phyloP scores from a whole-genome alignment of 2,113 vertebrate species.

The Periophthalmus modestus region DNA sequence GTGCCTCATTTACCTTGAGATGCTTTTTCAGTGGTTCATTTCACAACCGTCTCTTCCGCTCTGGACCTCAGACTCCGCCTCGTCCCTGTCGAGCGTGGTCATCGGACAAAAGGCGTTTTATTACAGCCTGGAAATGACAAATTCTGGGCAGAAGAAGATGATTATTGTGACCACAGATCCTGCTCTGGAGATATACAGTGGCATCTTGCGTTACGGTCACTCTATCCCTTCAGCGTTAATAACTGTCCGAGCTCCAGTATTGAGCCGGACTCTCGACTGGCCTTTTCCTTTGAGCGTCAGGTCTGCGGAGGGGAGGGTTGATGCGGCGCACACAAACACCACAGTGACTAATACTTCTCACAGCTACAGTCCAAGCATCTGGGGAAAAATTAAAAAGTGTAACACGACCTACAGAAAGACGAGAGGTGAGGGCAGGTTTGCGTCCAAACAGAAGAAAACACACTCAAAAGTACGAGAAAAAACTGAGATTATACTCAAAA shows the following conservation, averaged over 20 bases:
- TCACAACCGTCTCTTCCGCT: slow-evolving; percentile 32
- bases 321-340: slow-evolving; percentile 23
- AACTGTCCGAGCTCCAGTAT: slow-evolving; percentile 34
- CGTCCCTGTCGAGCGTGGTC: slow-evolving; percentile 48
- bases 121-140: slow-evolving; percentile 44
- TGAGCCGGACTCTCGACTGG: slow-evolving; percentile 23
- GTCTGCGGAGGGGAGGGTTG: slow-evolving; percentile 21
- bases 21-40: slow-evolving; percentile 40
- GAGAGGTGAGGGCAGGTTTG: background rate
- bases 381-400: slow-evolving; percentile 2
- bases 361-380: slow-evolving; percentile 11
- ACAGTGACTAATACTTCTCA: slow-evolving; percentile 34
- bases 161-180: slow-evolving; percentile 54
- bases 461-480: background rate
- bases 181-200: slow-evolving; percentile 52
- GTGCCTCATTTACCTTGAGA: slow-evolving; percentile 45
- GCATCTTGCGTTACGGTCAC: slow-evolving; percentile 63
- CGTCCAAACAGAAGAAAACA: background rate
- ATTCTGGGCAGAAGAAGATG: slow-evolving; percentile 51
- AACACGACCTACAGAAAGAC: slow-evolving; percentile 1
- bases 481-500: no score
- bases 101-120: slow-evolving; percentile 61
- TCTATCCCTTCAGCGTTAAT: slow-evolving; percentile 43
- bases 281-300: slow-evolving; percentile 31
- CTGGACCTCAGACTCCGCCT: slow-evolving; percentile 34